Evolutionary conservation across 2,888 invertebrate genomes (phyloP), one percentile per base, ranked within the genome.

Genomic region (Nomada flava): DNA sequence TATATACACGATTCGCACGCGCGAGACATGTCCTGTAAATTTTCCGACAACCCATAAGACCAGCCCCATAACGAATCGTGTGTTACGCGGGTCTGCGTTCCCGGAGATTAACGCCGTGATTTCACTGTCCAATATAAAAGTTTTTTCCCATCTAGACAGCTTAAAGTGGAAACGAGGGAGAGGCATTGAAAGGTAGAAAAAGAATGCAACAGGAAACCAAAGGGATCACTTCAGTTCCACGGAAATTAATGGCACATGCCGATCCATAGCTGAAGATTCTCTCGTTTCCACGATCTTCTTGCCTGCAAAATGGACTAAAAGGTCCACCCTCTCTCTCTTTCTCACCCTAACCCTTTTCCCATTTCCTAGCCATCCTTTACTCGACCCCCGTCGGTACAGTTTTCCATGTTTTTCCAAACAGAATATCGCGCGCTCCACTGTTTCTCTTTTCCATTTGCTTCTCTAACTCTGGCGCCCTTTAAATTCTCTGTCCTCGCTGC

Each of bases 111-210:
- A 88, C 86, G 83, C 86, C 70, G 83, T 81, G 85, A 88, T 86
- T 86, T 85, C 79, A 80, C 79, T 86, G 85, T 88, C 81, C 84
- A 88, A 88, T 88, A 88, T 88, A 86, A 88, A 88, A 88, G 78
- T 86, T 86, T 84, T 36, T 77, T 67, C 67, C 29, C 44, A 11
- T 20, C 50, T 7, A 47, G 63, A 20, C 44, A 60, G 62, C 26
- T 4, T n/a, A 7, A 52, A 57, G 69, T 10, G 26, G n/a, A 18
- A n/a, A 29, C 5, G 26, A 55, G 23, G 20, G 20, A 2, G 65
- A 20, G 10, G 13, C 26, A 50, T 52, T 4, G 18, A 44, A 20
- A n/a, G 29, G 29, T 13, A 44, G 59, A 13, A 44, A 59, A 63
- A 29, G 57, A 55, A 53, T 55, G 62, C 26, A 29, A 50, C 36